These are phyloP conservation scores for Campoplex nolae DNA, from an alignment of 2,888 invertebrate species.

Conservation along the genomic window DNA sequence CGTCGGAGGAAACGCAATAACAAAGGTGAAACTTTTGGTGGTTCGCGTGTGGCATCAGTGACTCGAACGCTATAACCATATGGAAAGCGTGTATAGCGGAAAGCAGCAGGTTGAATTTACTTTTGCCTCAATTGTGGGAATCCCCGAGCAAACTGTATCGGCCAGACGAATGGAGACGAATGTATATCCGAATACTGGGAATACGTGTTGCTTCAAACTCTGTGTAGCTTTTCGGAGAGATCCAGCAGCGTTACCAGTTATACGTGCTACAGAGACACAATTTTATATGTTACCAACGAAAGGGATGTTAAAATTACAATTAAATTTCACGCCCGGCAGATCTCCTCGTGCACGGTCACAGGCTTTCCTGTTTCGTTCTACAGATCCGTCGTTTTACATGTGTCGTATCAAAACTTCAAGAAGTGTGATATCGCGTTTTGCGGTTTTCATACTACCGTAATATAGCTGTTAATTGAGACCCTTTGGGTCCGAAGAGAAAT, in stretches of 20 bases:
- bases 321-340: constrained; percentile 75
- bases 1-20: constrained; percentile 63
- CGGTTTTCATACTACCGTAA: neutral
- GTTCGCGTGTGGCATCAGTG: constrained; percentile 54
- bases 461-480: neutral
- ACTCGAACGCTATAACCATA: constrained; percentile 45
- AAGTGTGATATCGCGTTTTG: constrained; percentile 16
- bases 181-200: neutral
- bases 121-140: constrained; percentile 35
- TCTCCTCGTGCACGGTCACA: constrained; percentile 45
- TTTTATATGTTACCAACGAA: constrained; percentile 8
- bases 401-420: constrained; percentile 15
- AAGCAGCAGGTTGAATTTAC: constrained; percentile 33
- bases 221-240: constrained; percentile 46
- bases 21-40: constrained; percentile 70
- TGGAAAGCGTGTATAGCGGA: neutral
- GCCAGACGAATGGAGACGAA: constrained; percentile 29
- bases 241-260: neutral
- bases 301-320: constrained; percentile 71
- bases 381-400: neutral
- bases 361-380: constrained; percentile 13
- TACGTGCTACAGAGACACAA: neutral
- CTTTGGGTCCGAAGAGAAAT: constrained; percentile 33
- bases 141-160: constrained; percentile 36
- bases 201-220: constrained; percentile 1